Evolutionary conservation across 2,888 invertebrate genomes (phyloP), one percentile per base, ranked within the genome.

Genomic region (Itoplectis maculator): DNA sequence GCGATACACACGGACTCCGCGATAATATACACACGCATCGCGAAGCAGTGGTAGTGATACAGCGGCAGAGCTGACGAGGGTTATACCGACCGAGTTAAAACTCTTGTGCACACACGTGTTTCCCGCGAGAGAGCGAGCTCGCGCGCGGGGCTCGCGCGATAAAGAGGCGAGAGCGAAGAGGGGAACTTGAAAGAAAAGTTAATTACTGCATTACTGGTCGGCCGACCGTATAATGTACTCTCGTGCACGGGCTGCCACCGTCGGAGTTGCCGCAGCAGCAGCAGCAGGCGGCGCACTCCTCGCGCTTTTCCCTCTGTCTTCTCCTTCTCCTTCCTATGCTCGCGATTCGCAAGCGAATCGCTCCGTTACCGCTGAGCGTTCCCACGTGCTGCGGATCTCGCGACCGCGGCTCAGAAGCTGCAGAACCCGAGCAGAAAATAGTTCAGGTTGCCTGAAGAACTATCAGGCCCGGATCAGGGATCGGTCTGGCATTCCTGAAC

Each of bases 141-240:
- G 84, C 75, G 79, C 79, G 72, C 79, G 61, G 8, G 65, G 29
- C n/a, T n/a, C n/a, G n/a, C n/a, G n/a, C n/a, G 61, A 79, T 85
- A 65, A 81, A 86, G 83, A 79, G 81, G 72, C 72, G 74, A 83
- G 81, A 84, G 82, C 73, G 72, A 80, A 80, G 74, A 72, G 75
- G 84, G 82, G 84, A 86, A 86, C 87, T 89, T 87, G 88, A 90
- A 90, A 90, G 90, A 89, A 89, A 90, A 88, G 88, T 88, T 90
- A 90, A 90, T 90, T 89, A 89, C 86, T 87, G 83, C 88, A 88
- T 90, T 89, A 90, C 87, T 81, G 86, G 86, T 87, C 84, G 82
- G 86, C 87, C 87, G 82, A 88, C 83, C 87, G 83, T 89, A 87
- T 88, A 87, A 89, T 88, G 83, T 88, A 89, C 78, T 81, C 68